Base-by-base conservation (phyloP, 2,888 invertebrate species). In the Mimas tiliae region DNA sequence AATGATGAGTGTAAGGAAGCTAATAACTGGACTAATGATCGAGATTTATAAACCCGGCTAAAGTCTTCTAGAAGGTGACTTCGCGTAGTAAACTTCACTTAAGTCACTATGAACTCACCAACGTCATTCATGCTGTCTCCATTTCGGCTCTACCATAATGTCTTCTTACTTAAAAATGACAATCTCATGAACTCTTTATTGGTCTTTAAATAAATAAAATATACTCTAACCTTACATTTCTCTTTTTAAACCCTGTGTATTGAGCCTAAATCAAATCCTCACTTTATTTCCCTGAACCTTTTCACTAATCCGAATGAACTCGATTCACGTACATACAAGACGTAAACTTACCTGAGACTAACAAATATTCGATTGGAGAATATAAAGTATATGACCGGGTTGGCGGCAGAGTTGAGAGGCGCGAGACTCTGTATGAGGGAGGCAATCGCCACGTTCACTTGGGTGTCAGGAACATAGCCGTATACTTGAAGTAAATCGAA, bases 331-430 rank as follows among this genome's bases (percentile, higher is more conserved):
- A 19, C 19, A 6, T 14, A 58, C 19, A 50, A 58, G 42, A 27
- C n/a, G 50, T n/a, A 38, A 65, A 76, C 85, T 94, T 92, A 98
- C 98, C 97, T 96, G 72, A 98, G 91, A 70, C 96, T 96, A 69
- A 96, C 92, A 88, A 98, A 98, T 77, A 98, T 96, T 75, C 97
- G 96, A 63, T 97, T 98, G 42, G 98, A 98, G 93, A 98, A 98
- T 77, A 98, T 95, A 82, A 98, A 98, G 91, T 98, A 98, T 77
- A 98, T 98, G 79, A 98, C 95, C 0, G 98, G 98, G 90, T 98
- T 98, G 65, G 98, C 98, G 0, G 98, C 98, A 0, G 98, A 98
- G 94, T 98, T 98, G 68, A 98, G 94, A 0, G 98, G 98, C 0
- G 98, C 97, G 72, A 98, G 90, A 85, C 98, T 98, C 84, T 98